Conservation (phyloP, 1,140 invertebrate species). For the Sitophilus oryzae region DNA sequence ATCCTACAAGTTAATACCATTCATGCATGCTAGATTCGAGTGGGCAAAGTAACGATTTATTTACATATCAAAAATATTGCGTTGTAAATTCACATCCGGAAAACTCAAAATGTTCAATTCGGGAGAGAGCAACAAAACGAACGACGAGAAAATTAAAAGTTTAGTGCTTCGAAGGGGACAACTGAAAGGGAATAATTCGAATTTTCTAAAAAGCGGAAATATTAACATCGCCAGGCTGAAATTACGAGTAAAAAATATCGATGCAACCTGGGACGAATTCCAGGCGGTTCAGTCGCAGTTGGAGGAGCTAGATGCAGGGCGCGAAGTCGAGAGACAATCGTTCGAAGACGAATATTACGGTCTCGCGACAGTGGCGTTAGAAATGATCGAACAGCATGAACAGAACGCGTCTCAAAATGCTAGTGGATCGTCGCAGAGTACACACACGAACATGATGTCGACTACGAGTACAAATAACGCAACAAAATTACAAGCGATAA, state of each 20-base stretch:
- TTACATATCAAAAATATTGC: no score
- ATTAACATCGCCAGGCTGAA: neutral
- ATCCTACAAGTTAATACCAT: no score
- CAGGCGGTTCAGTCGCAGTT: constrained; percentile 7
- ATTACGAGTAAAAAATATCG: neutral
- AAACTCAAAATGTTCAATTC: no score
- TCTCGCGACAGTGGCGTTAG: neutral
- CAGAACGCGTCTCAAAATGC: neutral
- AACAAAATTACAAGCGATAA: constrained; percentile 11
- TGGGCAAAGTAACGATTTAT: no score
- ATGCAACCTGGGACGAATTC: neutral
- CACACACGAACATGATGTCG: neutral
- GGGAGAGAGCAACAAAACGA: no score
- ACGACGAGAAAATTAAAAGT: no score
- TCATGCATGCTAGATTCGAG: no score
- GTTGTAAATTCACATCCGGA: no score
- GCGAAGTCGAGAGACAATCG: neutral
- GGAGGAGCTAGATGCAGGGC: neutral
- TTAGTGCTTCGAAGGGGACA: no score
- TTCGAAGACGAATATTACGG: constrained; percentile 9
- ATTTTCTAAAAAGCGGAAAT: constrained; percentile 4
- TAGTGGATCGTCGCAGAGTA: no score
- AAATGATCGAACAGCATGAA: neutral
- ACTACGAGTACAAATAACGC: neutral
- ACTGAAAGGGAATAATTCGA: no score